phyloP scores from a whole-genome alignment of 2,113 vertebrate genomes.

The Gymnarchus niloticus region DNA sequence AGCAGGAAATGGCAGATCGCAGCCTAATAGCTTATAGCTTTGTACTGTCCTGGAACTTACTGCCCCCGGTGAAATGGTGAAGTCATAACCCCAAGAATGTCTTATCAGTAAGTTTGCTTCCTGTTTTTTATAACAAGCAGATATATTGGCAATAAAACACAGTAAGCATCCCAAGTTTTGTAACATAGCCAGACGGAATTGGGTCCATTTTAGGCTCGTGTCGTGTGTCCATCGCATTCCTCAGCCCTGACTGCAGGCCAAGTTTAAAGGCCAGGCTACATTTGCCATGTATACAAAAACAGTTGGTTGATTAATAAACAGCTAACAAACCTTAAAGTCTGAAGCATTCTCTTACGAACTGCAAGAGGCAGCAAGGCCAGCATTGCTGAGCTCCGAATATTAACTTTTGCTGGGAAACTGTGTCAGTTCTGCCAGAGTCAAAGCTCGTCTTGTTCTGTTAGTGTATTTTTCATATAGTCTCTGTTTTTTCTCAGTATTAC shows the following conservation, averaged over 20 bases:
- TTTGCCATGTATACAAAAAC: neutral
- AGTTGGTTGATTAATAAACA: neutral
- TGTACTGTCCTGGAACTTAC: neutral
- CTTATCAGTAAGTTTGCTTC: neutral
- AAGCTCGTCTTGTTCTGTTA: neutral
- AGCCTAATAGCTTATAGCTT: neutral
- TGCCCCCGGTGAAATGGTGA: neutral
- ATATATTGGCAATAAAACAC: neutral
- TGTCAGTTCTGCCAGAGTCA: neutral
- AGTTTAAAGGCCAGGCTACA: too few relatives aligned
- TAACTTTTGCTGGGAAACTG: neutral
- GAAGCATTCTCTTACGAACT: too few relatives aligned
- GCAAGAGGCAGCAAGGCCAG: too few relatives aligned
- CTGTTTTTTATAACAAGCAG: neutral
- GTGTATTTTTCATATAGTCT: neutral
- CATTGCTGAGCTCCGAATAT: neutral
- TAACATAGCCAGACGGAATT: neutral
- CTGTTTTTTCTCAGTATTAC: neutral
- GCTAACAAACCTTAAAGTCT: neutral
- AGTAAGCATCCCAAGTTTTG: neutral
- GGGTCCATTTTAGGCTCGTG: neutral
- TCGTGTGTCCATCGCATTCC: neutral
- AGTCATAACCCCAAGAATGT: neutral
- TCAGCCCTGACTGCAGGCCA: neutral
- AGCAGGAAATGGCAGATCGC: neutral